Evolutionary conservation across 2,888 invertebrate genomes (phyloP), one percentile per base, ranked within the genome.

Genomic region (Drosophila colorata): DNA sequence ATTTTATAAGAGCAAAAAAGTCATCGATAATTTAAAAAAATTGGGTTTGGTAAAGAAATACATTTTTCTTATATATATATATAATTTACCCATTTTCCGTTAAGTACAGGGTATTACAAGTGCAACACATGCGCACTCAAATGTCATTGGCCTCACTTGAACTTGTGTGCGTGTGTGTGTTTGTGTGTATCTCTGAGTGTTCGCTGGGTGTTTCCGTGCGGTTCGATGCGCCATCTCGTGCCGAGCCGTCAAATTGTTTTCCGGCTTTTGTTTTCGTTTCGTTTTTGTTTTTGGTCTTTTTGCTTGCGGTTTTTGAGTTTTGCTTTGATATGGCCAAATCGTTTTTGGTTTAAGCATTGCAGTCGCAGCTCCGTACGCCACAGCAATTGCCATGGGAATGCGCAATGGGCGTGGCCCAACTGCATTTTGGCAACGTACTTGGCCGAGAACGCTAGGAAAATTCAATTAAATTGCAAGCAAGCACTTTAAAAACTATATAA

Each of bases 121-220:
- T 44, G 41, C 48, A 46, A n/a, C 23, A 37, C 40, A 20, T 47
- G 56, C 48, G 61, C 63, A 59, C 33, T 43, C 67, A 67, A 77
- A 87, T 88, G 88, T 85, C 85, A 85, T 74, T 85, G 85, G 73
- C 85, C 85, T 74, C 74, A 20, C 49, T 63, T 84, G 81, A 87
- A 86, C 83, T 82, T 71, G 20, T 25, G 11, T 43, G 60, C 49
- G 20, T 38, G 25, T 33, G 16, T 53, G 9, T 47, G 20, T 35
- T 18, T 46, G 38, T 40, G 13, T 41, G n/a, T 51, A 47, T 43
- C 9, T 57, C 13, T 63, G 31, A 41, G 44, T 53, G 23, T 16
- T 6, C 37, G 9, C 46, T 18, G 16, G 9, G 25, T 40, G 49
- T 37, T 55, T 43, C 44, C 48, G 33, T 69, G 61, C 46, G 49